Evolutionary conservation across 2,888 invertebrate species (phyloP), one percentile per base, ranked within the genome.

Genomic region (Apantesis nais): DNA sequence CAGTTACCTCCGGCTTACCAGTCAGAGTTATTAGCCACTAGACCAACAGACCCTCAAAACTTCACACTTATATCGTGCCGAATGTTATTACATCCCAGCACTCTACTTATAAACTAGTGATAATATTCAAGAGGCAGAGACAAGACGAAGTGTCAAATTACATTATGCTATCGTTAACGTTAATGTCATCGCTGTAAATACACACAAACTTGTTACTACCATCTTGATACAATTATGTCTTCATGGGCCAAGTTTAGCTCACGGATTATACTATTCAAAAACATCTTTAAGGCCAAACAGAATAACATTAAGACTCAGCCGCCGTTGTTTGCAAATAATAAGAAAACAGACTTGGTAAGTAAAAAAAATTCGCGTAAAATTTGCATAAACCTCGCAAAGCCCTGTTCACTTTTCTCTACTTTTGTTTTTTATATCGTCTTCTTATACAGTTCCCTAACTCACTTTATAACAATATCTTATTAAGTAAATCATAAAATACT

Each of bases 321-420:
- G 85, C 86, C 82, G 90, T 89, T 93, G 91, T 92, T 93, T 86
- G 86, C 88, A 92, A 92, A 92, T 91, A 92, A 93, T 91, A 93
- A 92, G 90, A 91, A 90, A 84, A 89, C 90, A 90, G 88, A 89
- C 86, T 90, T 87, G 87, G 88, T 79, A 91, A 93, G 90, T 92
- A 90, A 87, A 92, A 93, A 92, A 92, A 90, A 78, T 88, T 89
- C 87, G 85, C 90, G 89, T 90, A 85, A 91, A 92, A 94, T 94
- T 94, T 91, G 86, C 94, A 93, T 94, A 94, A 93, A 92, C 91
- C 92, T 91, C 85, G 87, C 85, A 85, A 80, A 86, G 87, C 86
- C 85, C 84, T 85, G 87, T 89, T 87, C 88, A 89, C 86, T 91
- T 90, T 89, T 87, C 85, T 85, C 86, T 84, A 85, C 90, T 90